Evolutionary conservation across 92 coral and sea anemone genomes (phyloP), one percentile per base, ranked within the genome.

Genomic region (Epizoanthus stellaris): DNA sequence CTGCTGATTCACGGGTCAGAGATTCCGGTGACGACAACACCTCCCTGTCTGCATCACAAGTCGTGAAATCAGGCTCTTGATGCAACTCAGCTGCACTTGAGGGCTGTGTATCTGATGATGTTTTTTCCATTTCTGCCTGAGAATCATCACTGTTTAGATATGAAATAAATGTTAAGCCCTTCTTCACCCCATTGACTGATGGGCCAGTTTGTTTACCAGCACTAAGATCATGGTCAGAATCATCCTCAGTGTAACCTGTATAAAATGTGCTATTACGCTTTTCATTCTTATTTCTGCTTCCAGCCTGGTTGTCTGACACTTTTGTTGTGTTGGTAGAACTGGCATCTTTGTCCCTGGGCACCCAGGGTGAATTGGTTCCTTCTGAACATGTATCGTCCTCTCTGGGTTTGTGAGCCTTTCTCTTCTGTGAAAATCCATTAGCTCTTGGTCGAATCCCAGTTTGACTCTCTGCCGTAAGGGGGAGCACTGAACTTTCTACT

Each of bases 371-470:
- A 5, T 7, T 34, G 3, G 19, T 20, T 20, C 66, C 83, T 14
- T 40, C 2, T 73, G 16, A 20, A 12, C 14, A 10, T 1, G 3
- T 20, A 15, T 64, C 42, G 16, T 43, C 58, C 53, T 79, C 53
- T 7, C 6, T 7, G 47, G 52, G 38, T 10, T 19, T 21, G 54
- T 20, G 14, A 10, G 14, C 58, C 23, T 63, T 79, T 42, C 61
- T 64, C 61, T 62, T 79, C 36, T 23, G 72, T 12, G 83, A 79
- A 61, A 79, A 79, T 5, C 83, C 83, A n/a, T 61, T 60, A 6
- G 60, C 66, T 42, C 83, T 42, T 17, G 70, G 60, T 6, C 83
- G 73, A 21, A 79, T 59, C 8, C 3, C 59, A n/a, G 13, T 52
- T 52, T 11, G 15, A 13, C 12, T 52, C 56, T 52, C 56, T 13